These are phyloP conservation scores for Falco peregrinus DNA, from an alignment of 2,797 vertebrate species.

Conservation along the genomic window DNA sequence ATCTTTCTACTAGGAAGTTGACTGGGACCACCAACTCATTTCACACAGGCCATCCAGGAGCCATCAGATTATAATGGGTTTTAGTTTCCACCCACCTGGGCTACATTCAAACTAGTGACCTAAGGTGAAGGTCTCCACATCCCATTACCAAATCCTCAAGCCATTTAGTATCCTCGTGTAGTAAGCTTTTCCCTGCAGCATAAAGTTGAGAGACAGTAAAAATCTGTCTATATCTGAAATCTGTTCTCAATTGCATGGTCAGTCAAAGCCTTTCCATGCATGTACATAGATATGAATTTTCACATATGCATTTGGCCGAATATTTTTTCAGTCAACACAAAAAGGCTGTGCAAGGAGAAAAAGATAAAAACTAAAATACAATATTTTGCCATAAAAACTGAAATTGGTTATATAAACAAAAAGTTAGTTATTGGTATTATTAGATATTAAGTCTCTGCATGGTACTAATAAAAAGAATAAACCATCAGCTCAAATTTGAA, in stretches of 20 bases:
- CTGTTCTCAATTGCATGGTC: conserved; percentile 3
- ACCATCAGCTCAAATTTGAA: background rate
- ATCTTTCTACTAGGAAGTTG: background rate
- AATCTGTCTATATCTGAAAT: background rate
- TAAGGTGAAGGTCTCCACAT: conserved; percentile 68
- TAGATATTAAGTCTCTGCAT: background rate
- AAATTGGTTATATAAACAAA: background rate
- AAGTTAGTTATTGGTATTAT: background rate
- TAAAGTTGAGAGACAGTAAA: conserved; percentile 36
- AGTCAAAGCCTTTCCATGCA: background rate
- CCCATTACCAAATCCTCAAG: conserved; percentile 55
- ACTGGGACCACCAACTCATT: conserved; percentile 57
- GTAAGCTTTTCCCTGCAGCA: background rate
- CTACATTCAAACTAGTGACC: conserved; percentile 61
- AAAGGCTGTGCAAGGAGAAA: background rate
- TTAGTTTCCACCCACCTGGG: conserved; percentile 65
- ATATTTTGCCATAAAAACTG: background rate
- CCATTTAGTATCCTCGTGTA: background rate
- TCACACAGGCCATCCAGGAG: conserved; percentile 48
- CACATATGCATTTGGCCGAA: background rate
- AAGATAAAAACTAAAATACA: background rate
- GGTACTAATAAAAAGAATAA: background rate
- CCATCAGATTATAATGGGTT: conserved; percentile 60
- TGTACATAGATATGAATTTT: background rate
- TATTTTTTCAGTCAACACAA: conserved; percentile 34